These are phyloP conservation scores for Acrossocheilus fasciatus DNA, from an alignment of 2,797 vertebrate species.

Conservation along the genomic window DNA sequence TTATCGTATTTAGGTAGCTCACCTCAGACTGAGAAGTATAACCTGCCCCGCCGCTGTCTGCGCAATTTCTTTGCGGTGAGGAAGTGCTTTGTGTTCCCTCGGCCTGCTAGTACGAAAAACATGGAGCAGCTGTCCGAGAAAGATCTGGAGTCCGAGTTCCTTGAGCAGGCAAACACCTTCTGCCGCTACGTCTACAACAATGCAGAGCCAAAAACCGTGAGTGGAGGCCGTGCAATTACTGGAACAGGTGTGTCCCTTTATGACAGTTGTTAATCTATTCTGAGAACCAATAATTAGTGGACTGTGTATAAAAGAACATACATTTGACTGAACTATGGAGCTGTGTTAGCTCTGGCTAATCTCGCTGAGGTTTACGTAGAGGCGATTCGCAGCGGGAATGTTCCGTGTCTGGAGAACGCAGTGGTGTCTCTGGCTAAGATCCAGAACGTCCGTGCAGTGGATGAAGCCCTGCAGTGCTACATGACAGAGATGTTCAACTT, in stretches of 20 bases:
- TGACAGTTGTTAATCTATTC: neutral
- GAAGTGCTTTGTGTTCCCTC: constrained; percentile 77
- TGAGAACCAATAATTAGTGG: neutral
- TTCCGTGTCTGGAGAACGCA: constrained; percentile 73
- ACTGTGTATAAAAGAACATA: neutral
- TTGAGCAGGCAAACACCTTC: no score
- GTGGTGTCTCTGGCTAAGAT: constrained; percentile 66
- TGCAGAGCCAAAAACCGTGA: neutral
- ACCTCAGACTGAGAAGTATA: constrained; percentile 45
- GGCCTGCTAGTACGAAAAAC: neutral
- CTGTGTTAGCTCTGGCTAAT: constrained; percentile 65
- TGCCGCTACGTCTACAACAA: neutral
- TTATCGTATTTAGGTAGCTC: constrained; percentile 35
- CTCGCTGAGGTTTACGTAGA: constrained; percentile 66
- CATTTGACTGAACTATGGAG: neutral
- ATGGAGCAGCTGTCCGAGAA: neutral
- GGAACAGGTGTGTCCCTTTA: constrained; percentile 59
- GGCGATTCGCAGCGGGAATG: constrained; percentile 66
- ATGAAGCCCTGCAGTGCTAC: constrained; percentile 60
- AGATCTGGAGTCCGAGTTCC: no score
- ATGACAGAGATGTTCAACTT: constrained; percentile 50
- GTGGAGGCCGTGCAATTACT: neutral
- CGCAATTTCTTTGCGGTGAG: constrained; percentile 71
- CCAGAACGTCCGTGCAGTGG: constrained; percentile 62
- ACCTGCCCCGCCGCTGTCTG: constrained; percentile 67